Evolutionary conservation across 2,888 invertebrate genomes (phyloP).

Genomic region (Himalopsyche tibetana): DNA sequence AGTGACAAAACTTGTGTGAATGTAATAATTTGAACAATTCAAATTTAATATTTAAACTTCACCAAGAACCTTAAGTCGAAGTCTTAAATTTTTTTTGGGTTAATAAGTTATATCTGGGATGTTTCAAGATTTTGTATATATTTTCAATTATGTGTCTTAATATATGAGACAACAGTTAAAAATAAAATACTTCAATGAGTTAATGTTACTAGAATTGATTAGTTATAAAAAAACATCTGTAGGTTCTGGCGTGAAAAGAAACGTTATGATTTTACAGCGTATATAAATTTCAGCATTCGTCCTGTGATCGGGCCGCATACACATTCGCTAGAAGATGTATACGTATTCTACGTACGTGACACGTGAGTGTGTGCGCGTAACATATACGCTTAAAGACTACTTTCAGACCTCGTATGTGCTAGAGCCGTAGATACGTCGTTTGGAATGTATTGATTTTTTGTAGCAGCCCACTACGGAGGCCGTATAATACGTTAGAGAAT

Average conservation of each 20-base stretch:
- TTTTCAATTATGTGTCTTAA: too few species aligned
- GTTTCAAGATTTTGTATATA: too few species aligned
- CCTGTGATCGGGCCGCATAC: background rate
- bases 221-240: too few species aligned
- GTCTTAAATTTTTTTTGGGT: too few species aligned
- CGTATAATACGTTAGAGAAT: slow-evolving; percentile 50
- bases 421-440: slow-evolving; percentile 62
- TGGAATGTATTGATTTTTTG: slow-evolving; percentile 64
- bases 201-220: too few species aligned
- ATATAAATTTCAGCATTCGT: slow-evolving; percentile 12
- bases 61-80: too few species aligned
- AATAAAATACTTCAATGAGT: too few species aligned
- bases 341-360: slow-evolving; percentile 43
- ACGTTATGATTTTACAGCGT: background rate
- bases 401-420: slow-evolving; percentile 57
- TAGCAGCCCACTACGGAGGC: slow-evolving; percentile 57
- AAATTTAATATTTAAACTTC: too few species aligned
- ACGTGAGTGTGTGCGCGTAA: slow-evolving; percentile 52
- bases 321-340: slow-evolving; percentile 28
- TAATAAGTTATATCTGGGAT: too few species aligned
- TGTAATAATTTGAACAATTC: too few species aligned
- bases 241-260: background rate
- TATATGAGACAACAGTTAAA: too few species aligned
- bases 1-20: too few species aligned
- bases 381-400: slow-evolving; percentile 22